Percentiles rank a stretch among this genome's conserved stretches.
Evolutionary conservation across 2,113 vertebrate genomes (phyloP).

Genomic region (Pungitius pungitius): DNA sequence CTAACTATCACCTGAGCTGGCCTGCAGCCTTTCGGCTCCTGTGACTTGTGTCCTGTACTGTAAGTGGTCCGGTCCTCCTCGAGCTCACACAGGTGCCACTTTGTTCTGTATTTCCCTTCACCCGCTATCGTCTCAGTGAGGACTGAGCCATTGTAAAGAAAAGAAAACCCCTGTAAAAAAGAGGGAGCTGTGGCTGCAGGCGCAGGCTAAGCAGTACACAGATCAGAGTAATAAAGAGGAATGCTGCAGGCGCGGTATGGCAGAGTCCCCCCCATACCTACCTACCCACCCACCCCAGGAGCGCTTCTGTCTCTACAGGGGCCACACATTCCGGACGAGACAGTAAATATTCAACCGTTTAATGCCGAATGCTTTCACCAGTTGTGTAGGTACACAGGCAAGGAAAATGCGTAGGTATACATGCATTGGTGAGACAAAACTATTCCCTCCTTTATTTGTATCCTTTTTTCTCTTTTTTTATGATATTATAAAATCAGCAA

Average conservation of each 20-base stretch:
- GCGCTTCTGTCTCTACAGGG: slow-evolving; percentile 97
- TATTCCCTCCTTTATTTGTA: slow-evolving; percentile 91
- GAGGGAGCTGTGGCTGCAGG: slow-evolving; percentile 88
- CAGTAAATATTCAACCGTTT: slow-evolving; percentile 99
- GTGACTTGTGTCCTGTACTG: slow-evolving; percentile 74
- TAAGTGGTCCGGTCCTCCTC: slow-evolving; percentile 68
- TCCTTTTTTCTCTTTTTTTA: slow-evolving; percentile 71
- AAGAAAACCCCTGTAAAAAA: slow-evolving; percentile 3
- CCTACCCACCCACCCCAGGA: slow-evolving; percentile 82
- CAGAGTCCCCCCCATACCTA: slow-evolving; percentile 55
- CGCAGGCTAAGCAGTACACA: slow-evolving; percentile 90
- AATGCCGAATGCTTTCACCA: slow-evolving; percentile 97
- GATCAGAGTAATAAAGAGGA: slow-evolving; percentile 94
- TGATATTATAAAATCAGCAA: slow-evolving; percentile 60
- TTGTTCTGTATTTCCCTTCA: slow-evolving; percentile 53
- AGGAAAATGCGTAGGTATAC: slow-evolving; percentile 99
- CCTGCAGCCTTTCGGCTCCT: slow-evolving; percentile 73
- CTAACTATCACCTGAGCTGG: slow-evolving; percentile 72
- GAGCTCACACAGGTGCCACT: slow-evolving; percentile 44
- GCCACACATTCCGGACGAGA: slow-evolving; percentile 94
- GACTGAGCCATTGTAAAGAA: slow-evolving; percentile 47
- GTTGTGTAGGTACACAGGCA: slow-evolving; percentile 95
- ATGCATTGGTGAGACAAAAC: slow-evolving; percentile 98
- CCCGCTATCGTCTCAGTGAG: slow-evolving; percentile 51
- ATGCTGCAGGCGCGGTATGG: slow-evolving; percentile 86